Evolutionary conservation across 2,888 invertebrate genomes (phyloP).

Genomic region (Anorthoa munda): DNA sequence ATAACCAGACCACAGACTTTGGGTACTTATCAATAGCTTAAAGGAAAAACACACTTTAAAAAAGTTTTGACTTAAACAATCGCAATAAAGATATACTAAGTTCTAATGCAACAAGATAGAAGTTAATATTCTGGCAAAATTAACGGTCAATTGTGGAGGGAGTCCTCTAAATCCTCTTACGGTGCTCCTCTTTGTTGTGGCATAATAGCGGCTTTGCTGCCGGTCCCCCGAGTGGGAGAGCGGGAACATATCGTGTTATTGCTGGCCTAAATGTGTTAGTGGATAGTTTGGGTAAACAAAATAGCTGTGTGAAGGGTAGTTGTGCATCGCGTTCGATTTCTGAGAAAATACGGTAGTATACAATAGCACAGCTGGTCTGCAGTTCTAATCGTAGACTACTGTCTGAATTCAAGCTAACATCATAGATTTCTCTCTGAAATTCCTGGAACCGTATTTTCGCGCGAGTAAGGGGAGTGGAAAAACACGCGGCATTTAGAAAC

Average conservation of each 20-base stretch:
- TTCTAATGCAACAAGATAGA: slow-evolving; percentile 22
- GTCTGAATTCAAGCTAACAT: neutral
- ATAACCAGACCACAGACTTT: no score
- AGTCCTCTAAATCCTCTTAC: slow-evolving; percentile 62
- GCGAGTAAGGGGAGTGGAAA: no score
- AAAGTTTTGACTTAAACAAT: neutral
- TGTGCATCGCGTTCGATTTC: neutral
- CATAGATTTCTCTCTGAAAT: no score
- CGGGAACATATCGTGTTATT: slow-evolving; percentile 56
- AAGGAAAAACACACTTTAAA: neutral
- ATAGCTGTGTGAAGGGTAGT: neutral
- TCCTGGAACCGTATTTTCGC: neutral
- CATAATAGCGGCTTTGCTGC: slow-evolving; percentile 52
- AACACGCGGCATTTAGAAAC: no score
- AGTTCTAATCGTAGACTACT: neutral
- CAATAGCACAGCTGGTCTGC: neutral
- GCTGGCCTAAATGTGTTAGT: slow-evolving; percentile 25
- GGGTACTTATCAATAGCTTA: no score
- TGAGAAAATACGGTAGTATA: neutral
- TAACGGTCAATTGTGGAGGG: slow-evolving; percentile 36
- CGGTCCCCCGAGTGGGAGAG: slow-evolving; percentile 26
- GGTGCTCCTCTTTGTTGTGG: slow-evolving; percentile 52
- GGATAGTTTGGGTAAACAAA: slow-evolving; percentile 14
- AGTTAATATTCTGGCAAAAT: slow-evolving; percentile 32
- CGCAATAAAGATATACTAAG: slow-evolving; percentile 4